Evolutionary conservation across 2,113 vertebrate genomes (phyloP), one percentile per base, ranked within the genome.

Genomic region (Dasypus novemcinctus): DNA sequence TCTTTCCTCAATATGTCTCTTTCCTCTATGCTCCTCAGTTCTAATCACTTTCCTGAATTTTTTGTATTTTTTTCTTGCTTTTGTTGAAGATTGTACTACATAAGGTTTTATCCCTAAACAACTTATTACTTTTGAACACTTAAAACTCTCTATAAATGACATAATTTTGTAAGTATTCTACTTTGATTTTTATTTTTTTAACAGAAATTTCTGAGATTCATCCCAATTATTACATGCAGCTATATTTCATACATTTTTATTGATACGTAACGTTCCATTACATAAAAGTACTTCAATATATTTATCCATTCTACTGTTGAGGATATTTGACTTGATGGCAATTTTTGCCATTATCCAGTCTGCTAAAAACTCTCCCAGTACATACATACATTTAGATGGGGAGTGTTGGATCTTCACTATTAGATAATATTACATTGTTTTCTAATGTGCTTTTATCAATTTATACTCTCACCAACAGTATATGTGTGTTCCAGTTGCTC

Each of bases 181-280:
- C 29, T 89, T 43, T 81, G n/a, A 75, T 41, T 81, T 74, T 59
- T 38, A 90, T 29, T 87, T 87, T 87, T 69, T 87, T 21, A 91
- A 85, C 43, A 68, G 3, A n/a, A 2, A 57, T 61, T 93, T 15
- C 78, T 85, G 43, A 94, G 25, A 88, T 64, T 82, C 27, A 87
- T 52, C 21, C 41, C 72, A 72, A 41, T 82, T 43, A 43, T 14
- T 72, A 18, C 49, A 64, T 66, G 27, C 8, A 72, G 38, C 33
- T 83, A 4, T 46, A 85, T 54, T 59, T 88, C 23, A 75, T 57
- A 31, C 13, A 36, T 80, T 94, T 88, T 68, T 72, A 75, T 46
- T 92, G 59, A 52, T 85, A 0, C 9, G 43, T 61, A 38, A 36
- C 52, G 85, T 52, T 52, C 61, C 17, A 43, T 38, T 78, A 68